These are phyloP conservation scores for Molossus alvarezi DNA, from an alignment of 2,797 vertebrate genomes.

Conservation along the genomic window DNA sequence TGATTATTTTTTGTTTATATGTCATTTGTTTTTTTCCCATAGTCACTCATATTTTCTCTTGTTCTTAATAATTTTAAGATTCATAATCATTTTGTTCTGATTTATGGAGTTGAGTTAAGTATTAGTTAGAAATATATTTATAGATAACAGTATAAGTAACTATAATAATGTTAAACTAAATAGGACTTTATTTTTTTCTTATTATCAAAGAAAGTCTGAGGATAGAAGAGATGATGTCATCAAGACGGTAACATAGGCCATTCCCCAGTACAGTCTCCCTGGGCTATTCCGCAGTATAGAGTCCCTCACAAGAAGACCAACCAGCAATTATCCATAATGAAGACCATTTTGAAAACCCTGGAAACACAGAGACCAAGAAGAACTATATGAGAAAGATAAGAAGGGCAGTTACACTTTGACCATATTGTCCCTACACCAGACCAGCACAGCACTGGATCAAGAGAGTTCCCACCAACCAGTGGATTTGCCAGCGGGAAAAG, in stretches of 20 bases:
- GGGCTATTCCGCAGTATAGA: too few relatives aligned
- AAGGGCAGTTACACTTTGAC: not conserved
- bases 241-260: not conserved
- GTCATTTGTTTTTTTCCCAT: not conserved
- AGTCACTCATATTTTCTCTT: not conserved
- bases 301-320: not conserved
- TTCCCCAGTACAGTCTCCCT: too few relatives aligned
- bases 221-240: not conserved
- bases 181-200: not conserved
- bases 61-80: not conserved
- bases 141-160: not conserved
- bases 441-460: not conserved
- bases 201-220: not conserved
- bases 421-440: not conserved
- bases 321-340: not conserved
- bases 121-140: not conserved
- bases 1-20: not conserved
- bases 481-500: not conserved
- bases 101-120: not conserved
- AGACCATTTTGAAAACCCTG: slow-evolving; percentile 4
- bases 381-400: not conserved
- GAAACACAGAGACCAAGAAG: not conserved
- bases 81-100: not conserved
- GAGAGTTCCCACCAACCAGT: not conserved
- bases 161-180: not conserved